Evolutionary conservation across 2,797 vertebrate species (phyloP).

Genomic region (Trichosurus vulpecula): DNA sequence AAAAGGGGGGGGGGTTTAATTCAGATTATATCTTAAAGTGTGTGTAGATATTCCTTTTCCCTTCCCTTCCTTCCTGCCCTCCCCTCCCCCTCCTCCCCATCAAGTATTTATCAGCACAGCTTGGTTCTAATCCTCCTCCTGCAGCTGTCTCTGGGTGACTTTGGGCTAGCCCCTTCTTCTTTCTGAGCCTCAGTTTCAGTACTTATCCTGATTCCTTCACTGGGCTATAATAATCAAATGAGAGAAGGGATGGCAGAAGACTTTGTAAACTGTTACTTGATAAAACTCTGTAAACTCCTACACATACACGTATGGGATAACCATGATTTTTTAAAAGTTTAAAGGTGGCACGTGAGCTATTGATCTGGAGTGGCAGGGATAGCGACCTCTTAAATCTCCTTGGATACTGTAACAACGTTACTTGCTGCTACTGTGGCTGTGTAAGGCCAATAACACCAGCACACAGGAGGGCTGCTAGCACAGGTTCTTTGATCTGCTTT

Average conservation of each 20-base stretch:
- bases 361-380: not conserved
- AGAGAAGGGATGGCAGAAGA: not conserved
- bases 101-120: not conserved
- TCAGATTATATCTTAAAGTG: not conserved
- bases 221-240: not conserved
- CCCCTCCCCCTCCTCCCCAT: rapidly evolving
- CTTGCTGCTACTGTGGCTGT: too few relatives aligned
- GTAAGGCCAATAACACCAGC: too few relatives aligned
- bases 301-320: too few relatives aligned
- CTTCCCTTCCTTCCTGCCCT: not conserved
- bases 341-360: not conserved
- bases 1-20: not conserved
- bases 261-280: not conserved
- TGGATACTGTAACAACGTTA: too few relatives aligned
- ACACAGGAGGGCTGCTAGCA: too few relatives aligned
- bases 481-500: too few relatives aligned
- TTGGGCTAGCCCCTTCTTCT: not conserved
- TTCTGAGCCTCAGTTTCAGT: not conserved
- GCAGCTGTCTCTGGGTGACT: not conserved
- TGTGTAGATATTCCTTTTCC: not conserved
- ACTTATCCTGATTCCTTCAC: not conserved
- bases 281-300: not conserved
- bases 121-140: not conserved
- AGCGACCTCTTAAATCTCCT: not conserved
- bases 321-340: not conserved